Base-by-base conservation (phyloP, 2,113 vertebrate genomes). In the Parotia lawesii region DNA sequence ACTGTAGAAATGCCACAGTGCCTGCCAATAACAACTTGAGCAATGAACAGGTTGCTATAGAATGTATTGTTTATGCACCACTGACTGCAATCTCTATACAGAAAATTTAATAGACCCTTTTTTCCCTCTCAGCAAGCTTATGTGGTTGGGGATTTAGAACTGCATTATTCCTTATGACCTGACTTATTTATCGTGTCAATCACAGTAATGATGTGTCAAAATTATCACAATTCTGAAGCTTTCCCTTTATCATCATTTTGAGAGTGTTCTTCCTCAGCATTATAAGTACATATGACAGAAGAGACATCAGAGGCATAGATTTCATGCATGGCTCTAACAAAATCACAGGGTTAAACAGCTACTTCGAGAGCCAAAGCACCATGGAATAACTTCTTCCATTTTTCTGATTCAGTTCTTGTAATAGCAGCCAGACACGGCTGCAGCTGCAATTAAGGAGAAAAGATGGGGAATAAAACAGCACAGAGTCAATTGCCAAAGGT, bases 101-200 rank as follows among this genome's bases (percentile, higher is more conserved):
- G 90, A 94, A 96, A 95, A 92, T 94, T 95, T 91, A 96, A 97
- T 93, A 91, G 42, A 81, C 60, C 71, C 28, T 69, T 96, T 95
- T 92, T 90, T 70, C 61, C 77, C 75, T 87, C 73, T 85, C 85
- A 88, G 82, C 83, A 94, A 96, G 94, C 89, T 95, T 61, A 93
- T 89, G 75, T 51, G 62, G 75, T 80, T 67, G 65, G 94, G 91
- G 87, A 94, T 85, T 93, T 96, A 95, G 90, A 84, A 38, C 89
- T 92, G 76, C 74, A 96, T 97, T 95, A 96, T 96, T 93, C 95
- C 87, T 94, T 87, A 88, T 93, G 96, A 97, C 97, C 96, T 96
- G 96, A 95, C 95, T 91, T 96, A 96, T 97, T 98, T 97, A 96
- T 92, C 91, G 84, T 95, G 95, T 97, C 95, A 97, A 93, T 97